Evolutionary conservation across 2,888 invertebrate species (phyloP).

Genomic region (Noctua janthe): DNA sequence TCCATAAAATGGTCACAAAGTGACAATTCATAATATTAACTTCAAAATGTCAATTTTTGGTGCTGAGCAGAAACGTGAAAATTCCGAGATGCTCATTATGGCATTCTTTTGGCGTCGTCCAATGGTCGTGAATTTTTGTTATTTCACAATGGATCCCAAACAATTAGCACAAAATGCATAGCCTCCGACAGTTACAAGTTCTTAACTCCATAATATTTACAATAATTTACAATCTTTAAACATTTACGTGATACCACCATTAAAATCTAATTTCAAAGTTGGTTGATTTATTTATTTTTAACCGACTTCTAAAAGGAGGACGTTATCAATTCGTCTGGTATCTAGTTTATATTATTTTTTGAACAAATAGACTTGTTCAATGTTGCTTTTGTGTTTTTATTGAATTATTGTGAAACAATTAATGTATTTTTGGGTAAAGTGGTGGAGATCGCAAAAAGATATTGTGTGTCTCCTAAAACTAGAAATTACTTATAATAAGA

Average conservation of each 20-base stretch:
- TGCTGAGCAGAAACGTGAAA: neutral
- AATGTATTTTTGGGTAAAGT: neutral
- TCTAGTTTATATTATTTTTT: neutral
- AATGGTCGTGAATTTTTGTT: neutral
- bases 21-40: too few species aligned
- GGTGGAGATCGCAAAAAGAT: slow-evolving; percentile 31
- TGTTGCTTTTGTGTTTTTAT: neutral
- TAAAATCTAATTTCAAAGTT: slow-evolving; percentile 23
- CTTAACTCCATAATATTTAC: slow-evolving; percentile 62
- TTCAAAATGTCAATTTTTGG: neutral
- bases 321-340: too few species aligned
- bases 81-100: neutral
- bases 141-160: neutral
- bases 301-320: too few species aligned
- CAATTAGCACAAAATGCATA: slow-evolving; percentile 16
- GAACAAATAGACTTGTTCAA: neutral
- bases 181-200: slow-evolving; percentile 35
- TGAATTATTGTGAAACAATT: neutral
- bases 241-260: slow-evolving; percentile 9
- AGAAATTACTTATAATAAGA: slow-evolving; percentile 13
- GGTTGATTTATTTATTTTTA: neutral
- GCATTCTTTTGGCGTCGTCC: neutral
- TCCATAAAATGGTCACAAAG: too few species aligned
- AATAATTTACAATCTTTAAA: slow-evolving; percentile 58
- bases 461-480: slow-evolving; percentile 39